phyloP scores from a whole-genome alignment of 2,113 vertebrate genomes.

The Ctenomys sociabilis region DNA sequence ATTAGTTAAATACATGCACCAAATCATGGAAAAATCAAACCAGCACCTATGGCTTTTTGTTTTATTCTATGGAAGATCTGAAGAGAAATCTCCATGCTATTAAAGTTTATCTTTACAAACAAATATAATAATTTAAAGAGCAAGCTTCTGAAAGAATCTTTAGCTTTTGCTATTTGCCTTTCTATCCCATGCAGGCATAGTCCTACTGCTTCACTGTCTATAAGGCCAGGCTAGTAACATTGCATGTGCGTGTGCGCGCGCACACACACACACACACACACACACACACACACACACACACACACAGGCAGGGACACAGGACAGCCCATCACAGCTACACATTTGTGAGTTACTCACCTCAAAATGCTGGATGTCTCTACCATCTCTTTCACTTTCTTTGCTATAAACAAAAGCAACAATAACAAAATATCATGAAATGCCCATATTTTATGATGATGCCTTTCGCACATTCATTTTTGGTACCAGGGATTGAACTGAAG shows the following conservation, averaged over 20 bases:
- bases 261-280: neutral
- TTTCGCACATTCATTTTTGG: constrained; percentile 5
- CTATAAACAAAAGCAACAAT: constrained; percentile 77
- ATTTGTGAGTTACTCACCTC: constrained; percentile 83
- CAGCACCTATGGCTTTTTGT: neutral
- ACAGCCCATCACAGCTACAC: accelerated
- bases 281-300: neutral
- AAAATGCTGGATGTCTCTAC: constrained; percentile 70
- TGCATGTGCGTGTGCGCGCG: neutral
- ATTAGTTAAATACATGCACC: constrained; percentile 26
- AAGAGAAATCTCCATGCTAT: neutral
- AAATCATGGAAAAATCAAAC: neutral
- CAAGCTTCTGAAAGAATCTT: constrained; percentile 26
- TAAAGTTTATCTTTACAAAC: constrained; percentile 27
- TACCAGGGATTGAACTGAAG: too few relatives aligned
- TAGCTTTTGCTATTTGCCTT: neutral
- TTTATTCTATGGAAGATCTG: neutral
- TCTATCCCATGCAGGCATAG: neutral
- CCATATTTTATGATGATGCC: constrained; percentile 65
- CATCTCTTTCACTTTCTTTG: constrained; percentile 85
- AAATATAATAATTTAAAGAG: constrained; percentile 19
- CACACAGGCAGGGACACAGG: accelerated
- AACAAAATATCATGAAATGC: constrained; percentile 69
- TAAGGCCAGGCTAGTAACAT: neutral
- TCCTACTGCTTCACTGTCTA: neutral